Percentiles rank a stretch among this genome's conserved stretches.
These are phyloP conservation scores for Gavialis gangeticus DNA, from an alignment of 2,113 vertebrate species.

Conservation along the genomic window DNA sequence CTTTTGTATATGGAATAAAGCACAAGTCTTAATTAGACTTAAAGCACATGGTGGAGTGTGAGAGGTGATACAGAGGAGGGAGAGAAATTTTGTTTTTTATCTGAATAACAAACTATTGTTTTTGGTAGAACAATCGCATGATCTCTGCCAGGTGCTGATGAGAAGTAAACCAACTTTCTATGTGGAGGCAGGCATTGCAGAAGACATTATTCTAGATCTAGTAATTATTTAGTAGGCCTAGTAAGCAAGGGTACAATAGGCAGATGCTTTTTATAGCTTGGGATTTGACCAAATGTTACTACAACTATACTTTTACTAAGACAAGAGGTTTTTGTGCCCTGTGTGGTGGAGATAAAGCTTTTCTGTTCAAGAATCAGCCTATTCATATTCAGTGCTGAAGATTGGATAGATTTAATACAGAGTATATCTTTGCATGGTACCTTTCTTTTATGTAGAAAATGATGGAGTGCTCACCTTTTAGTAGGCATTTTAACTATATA, in stretches of 20 bases:
- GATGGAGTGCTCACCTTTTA: too few species aligned
- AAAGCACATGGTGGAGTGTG: too few species aligned
- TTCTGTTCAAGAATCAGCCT: background rate
- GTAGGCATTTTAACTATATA: too few species aligned
- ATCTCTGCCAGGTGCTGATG: conserved; percentile 21
- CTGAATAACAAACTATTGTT: background rate
- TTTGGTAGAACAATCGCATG: conserved; percentile 15
- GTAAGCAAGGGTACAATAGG: background rate
- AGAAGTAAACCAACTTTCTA: conserved; percentile 46
- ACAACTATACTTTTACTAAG: background rate
- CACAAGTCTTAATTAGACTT: background rate
- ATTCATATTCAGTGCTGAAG: background rate
- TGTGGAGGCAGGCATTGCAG: conserved; percentile 29
- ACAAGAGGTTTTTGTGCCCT: background rate
- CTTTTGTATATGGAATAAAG: conserved; percentile 4
- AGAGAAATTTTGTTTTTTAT: background rate
- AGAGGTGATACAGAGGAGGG: too few species aligned
- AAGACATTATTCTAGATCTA: conserved; percentile 9
- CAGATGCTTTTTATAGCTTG: background rate
- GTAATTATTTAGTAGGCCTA: conserved; percentile 19
- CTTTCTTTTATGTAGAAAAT: background rate
- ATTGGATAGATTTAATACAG: too few species aligned
- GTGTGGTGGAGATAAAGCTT: background rate
- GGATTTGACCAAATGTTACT: conserved; percentile 9
- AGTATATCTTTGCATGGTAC: background rate